A percentile compares a stretch with the other conserved stretches of the same genome.
Evolutionary conservation across 2,888 invertebrate species (phyloP).

Genomic region (Drosophila koepferae): DNA sequence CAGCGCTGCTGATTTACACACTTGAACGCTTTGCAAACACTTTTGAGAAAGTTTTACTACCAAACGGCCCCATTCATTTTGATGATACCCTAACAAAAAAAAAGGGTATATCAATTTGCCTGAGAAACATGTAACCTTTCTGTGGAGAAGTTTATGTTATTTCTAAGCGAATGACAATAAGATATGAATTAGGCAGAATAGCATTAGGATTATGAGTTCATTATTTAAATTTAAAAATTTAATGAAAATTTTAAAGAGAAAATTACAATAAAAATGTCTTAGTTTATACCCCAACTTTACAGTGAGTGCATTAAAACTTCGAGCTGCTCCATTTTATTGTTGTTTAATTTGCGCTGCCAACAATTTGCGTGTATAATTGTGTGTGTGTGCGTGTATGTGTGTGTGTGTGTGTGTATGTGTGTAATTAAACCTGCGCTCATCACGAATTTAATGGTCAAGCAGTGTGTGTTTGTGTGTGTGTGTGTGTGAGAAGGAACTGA

Average conservation of each 20-base stretch:
- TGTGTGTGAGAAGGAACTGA: conserved; percentile 1
- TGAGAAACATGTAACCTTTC: not conserved
- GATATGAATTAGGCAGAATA: not conserved
- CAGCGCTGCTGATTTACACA: conserved; percentile 64
- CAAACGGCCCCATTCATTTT: conserved; percentile 40
- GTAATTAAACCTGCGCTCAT: conserved; percentile 66
- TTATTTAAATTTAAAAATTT: too few species aligned
- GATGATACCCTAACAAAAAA: not conserved
- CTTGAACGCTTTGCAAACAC: conserved; percentile 65
- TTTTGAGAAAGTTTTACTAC: conserved; percentile 57
- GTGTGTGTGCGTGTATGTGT: conserved; percentile 9
- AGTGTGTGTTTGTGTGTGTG: too few species aligned
- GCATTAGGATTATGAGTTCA: too few species aligned
- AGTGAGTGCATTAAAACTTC: conserved; percentile 25
- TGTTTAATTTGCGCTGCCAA: conserved; percentile 24
- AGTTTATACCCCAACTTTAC: not conserved
- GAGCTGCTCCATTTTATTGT: not conserved
- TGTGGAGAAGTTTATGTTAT: not conserved
- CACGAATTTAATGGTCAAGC: conserved; percentile 66
- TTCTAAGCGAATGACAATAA: not conserved
- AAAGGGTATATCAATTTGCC: not conserved
- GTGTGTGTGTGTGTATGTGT: conserved; percentile 49
- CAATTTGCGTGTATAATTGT: conserved; percentile 13
- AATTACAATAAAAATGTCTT: too few species aligned
- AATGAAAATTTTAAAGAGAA: too few species aligned